Evolutionary conservation across 2,113 vertebrate species (phyloP).

Genomic region (Raja brachyura): DNA sequence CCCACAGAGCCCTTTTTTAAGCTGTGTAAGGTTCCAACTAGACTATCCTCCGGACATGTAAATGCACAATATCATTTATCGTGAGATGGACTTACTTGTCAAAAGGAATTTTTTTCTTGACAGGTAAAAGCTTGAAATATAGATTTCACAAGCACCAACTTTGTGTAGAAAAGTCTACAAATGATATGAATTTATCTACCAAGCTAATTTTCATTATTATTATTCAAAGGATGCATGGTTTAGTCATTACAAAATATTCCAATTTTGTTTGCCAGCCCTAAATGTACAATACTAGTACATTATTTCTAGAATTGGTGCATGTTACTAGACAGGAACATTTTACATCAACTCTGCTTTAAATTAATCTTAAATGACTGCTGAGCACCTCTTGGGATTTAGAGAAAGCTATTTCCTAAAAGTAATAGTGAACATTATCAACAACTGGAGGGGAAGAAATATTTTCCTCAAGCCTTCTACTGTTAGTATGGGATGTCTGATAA

Average conservation of each 20-base stretch:
- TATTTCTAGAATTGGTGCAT: not conserved
- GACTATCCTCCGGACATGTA: conserved; percentile 8
- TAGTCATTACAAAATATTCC: conserved; percentile 13
- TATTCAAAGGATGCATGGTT: not conserved
- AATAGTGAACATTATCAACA: not conserved
- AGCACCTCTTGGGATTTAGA: not conserved
- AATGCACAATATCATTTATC: conserved; percentile 27
- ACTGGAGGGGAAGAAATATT: not conserved
- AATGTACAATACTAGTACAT: not conserved
- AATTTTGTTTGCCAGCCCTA: not conserved
- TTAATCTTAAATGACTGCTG: conserved; percentile 9
- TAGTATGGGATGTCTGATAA: conserved; percentile 14
- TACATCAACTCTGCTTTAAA: conserved; percentile 13
- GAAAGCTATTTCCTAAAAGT: conserved; percentile 22
- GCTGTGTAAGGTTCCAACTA: not conserved
- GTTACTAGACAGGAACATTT: not conserved
- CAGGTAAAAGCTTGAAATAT: not conserved
- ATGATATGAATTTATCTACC: not conserved
- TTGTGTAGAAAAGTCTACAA: not conserved
- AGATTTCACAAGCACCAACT: not conserved
- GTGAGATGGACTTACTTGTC: conserved; percentile 22
- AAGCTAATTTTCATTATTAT: conserved; percentile 26
- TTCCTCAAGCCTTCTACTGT: not conserved
- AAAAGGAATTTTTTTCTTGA: conserved; percentile 3
- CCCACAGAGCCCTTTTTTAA: conserved; percentile 20